These are phyloP conservation scores for Thymelicus acteon DNA, from an alignment of 2,888 invertebrate species.

Conservation along the genomic window DNA sequence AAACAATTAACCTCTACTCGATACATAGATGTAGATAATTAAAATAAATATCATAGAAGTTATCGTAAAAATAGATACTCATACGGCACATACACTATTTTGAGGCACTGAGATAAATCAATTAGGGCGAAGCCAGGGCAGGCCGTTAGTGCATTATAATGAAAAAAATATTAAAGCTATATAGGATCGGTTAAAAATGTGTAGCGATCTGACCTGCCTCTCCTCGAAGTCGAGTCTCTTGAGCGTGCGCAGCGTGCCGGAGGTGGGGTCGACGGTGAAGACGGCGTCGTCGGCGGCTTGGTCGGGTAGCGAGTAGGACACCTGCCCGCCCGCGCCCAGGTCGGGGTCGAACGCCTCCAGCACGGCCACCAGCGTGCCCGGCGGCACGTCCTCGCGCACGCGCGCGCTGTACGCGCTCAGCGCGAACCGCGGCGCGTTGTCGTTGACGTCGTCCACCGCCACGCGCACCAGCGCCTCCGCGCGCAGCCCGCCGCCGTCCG, in stretches of 20 bases:
- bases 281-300: constrained; percentile 86
- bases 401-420: constrained; percentile 90
- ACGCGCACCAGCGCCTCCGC: constrained; percentile 94
- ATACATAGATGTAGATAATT: too few relatives aligned
- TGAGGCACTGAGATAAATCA: too few relatives aligned
- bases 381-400: constrained; percentile 95
- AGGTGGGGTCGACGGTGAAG: constrained; percentile 93
- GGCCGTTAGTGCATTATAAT: too few relatives aligned
- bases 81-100: too few relatives aligned
- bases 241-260: constrained; percentile 93
- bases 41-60: too few relatives aligned
- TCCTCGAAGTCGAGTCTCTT: constrained; percentile 94
- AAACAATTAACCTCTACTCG: too few relatives aligned
- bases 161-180: too few relatives aligned
- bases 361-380: constrained; percentile 93
- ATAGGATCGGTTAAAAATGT: too few relatives aligned
- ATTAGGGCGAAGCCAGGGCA: too few relatives aligned
- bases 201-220: constrained; percentile 86
- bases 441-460: constrained; percentile 95
- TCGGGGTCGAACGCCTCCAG: constrained; percentile 94
- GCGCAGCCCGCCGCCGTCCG: constrained; percentile 90
- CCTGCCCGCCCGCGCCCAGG: constrained; percentile 91
- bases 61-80: too few relatives aligned
- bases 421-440: constrained; percentile 93
- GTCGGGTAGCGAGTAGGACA: constrained; percentile 92